These are phyloP conservation scores for Monoplex corrugatus DNA, from an alignment of 2,888 invertebrate species.

Conservation along the genomic window DNA sequence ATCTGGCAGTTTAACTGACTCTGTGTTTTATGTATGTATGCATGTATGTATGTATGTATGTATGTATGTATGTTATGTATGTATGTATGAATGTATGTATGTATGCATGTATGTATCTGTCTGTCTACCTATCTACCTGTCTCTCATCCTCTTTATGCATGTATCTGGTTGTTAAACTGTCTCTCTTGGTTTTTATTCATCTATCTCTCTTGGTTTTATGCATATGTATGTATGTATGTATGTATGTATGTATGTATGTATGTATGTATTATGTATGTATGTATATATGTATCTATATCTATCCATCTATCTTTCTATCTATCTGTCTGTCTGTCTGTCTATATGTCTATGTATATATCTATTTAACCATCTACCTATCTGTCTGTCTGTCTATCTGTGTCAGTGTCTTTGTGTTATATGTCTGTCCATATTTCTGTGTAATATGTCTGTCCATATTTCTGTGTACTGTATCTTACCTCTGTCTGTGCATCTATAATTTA, in stretches of 20 bases:
- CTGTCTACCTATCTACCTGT: not conserved
- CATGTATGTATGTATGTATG: not conserved
- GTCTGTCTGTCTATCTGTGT: too few species aligned
- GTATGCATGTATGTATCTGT: not conserved
- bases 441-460: not conserved
- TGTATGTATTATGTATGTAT: not conserved
- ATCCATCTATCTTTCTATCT: too few species aligned
- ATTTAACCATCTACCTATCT: too few species aligned
- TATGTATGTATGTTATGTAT: not conserved
- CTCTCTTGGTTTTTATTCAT: not conserved
- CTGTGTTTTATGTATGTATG: not conserved
- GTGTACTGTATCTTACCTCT: too few species aligned
- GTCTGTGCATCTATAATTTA: not conserved
- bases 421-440: not conserved
- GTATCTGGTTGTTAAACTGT: not conserved
- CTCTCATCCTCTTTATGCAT: not conserved
- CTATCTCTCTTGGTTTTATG: not conserved
- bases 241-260: not conserved
- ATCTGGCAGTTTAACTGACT: too few species aligned
- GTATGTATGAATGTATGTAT: not conserved
- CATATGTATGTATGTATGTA: conserved; percentile 15
- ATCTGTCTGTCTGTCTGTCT: too few species aligned
- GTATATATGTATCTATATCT: not conserved
- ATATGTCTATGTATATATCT: too few species aligned
- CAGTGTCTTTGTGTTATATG: too few species aligned